Conservation (phyloP, 2,888 invertebrate genomes). For the Chamaedrilus cognettii region DNA sequence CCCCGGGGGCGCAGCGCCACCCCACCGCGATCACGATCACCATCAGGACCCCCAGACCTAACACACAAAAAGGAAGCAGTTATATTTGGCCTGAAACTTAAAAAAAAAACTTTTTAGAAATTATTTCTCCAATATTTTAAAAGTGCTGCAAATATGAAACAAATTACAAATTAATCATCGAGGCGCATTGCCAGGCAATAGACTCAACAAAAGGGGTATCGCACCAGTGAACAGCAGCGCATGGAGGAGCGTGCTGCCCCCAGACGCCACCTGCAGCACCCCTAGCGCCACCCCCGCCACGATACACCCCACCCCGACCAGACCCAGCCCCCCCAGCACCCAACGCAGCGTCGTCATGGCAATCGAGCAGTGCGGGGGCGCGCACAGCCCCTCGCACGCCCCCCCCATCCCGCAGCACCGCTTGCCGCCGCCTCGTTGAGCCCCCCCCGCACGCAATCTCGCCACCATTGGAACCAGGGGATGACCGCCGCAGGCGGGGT, state of each 20-base stretch:
- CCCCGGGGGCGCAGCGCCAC: slow-evolving; percentile 10
- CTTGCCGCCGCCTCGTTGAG: not conserved
- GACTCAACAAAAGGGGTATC: too few species aligned
- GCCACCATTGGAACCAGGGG: not conserved
- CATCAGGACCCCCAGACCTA: slow-evolving; percentile 14
- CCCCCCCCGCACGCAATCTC: not conserved
- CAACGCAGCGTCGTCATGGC: slow-evolving; percentile 53
- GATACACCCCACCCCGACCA: slow-evolving; percentile 55
- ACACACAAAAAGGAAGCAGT: too few species aligned
- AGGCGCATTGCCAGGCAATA: too few species aligned
- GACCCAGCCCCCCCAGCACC: slow-evolving; percentile 52
- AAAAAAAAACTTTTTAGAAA: too few species aligned
- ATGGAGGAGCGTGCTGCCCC: slow-evolving; percentile 48
- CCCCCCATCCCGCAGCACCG: too few species aligned
- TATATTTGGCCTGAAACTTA: too few species aligned
- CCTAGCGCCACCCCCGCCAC: slow-evolving; percentile 56
- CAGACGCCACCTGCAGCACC: slow-evolving; percentile 38
- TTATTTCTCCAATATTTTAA: too few species aligned
- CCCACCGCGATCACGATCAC: slow-evolving; percentile 12
- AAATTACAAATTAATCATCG: too few species aligned
- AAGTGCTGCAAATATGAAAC: too few species aligned
- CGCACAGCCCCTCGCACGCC: slow-evolving; percentile 14
- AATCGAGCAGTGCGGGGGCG: slow-evolving; percentile 45
- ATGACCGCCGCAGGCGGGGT: not conserved
- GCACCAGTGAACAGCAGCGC: slow-evolving; percentile 58